phyloP scores from a whole-genome alignment of 2,888 invertebrate genomes.

The Ypsolopha scabrella region DNA sequence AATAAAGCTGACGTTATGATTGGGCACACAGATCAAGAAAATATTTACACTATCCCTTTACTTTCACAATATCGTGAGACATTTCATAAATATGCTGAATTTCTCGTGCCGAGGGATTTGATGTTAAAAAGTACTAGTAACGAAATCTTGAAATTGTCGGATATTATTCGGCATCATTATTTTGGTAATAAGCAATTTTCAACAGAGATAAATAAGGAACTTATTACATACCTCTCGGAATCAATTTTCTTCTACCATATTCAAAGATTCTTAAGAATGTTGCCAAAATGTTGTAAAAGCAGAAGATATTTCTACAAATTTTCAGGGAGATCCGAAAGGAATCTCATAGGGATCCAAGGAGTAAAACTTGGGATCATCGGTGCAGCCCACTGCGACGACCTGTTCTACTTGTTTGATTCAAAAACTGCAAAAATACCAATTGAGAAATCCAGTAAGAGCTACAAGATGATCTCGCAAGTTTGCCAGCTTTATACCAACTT shows the following conservation, averaged over 20 bases:
- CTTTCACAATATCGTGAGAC: constrained; percentile 7
- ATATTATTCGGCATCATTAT: constrained; percentile 18
- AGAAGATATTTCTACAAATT: constrained; percentile 12
- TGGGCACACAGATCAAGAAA: constrained; percentile 76
- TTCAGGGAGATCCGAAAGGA: constrained; percentile 8
- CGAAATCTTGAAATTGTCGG: constrained; percentile 14
- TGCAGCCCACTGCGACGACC: constrained; percentile 14
- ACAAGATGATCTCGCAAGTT: constrained; percentile 11
- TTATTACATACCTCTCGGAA: constrained; percentile 15
- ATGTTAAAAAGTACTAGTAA: constrained; percentile 11
- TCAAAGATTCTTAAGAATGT: constrained; percentile 15
- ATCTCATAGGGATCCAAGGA: constrained; percentile 7
- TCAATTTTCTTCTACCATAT: constrained; percentile 17
- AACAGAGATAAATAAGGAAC: constrained; percentile 15
- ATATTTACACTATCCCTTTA: constrained; percentile 19
- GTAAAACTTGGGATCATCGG: constrained; percentile 9
- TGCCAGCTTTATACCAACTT: constrained; percentile 16
- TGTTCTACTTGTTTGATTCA: constrained; percentile 14
- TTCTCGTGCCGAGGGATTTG: constrained; percentile 17
- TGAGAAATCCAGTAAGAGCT: constrained; percentile 9
- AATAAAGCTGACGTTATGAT: constrained; percentile 71
- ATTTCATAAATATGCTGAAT: constrained; percentile 17
- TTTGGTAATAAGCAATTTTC: constrained; percentile 17
- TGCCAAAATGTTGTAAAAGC: constrained; percentile 10
- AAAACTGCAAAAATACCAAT: constrained; percentile 9